These are phyloP conservation scores for Ptychobarbus kaznakovi DNA, from an alignment of 2,797 vertebrate species.

Conservation along the genomic window DNA sequence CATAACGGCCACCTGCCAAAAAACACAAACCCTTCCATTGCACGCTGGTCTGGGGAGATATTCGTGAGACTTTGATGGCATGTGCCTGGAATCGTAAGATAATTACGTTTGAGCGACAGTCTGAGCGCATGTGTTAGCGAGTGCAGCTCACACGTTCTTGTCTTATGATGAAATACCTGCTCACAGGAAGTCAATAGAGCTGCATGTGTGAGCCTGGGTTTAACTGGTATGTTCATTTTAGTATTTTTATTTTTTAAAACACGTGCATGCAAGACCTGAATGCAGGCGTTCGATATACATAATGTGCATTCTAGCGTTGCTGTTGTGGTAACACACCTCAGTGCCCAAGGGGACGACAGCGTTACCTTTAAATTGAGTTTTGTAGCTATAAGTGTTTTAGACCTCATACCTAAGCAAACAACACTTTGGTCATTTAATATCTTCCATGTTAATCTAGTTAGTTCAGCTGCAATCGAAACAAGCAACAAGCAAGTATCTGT, in stretches of 20 bases:
- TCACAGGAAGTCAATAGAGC: conserved; percentile 1
- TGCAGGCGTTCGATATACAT: neutral
- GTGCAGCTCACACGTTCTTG: conserved; percentile 5
- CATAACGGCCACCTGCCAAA: conserved; percentile 67
- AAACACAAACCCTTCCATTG: conserved; percentile 58
- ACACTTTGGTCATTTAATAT: neutral
- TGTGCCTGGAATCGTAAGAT: conserved; percentile 72
- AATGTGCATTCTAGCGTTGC: neutral
- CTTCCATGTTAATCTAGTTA: neutral
- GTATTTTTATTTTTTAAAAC: neutral
- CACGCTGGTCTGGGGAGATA: conserved; percentile 69
- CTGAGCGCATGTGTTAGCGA: conserved; percentile 27
- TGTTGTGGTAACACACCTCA: neutral
- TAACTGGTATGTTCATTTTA: neutral
- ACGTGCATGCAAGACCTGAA: too few relatives aligned
- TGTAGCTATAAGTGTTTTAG: neutral
- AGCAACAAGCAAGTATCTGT: neutral
- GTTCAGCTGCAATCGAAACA: neutral
- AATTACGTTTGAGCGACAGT: conserved; percentile 63
- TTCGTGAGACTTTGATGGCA: conserved; percentile 67
- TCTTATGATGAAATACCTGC: conserved; percentile 33
- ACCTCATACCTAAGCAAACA: neutral
- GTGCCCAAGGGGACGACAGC: neutral
- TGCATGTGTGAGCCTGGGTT: conserved; percentile 8
- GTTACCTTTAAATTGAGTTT: neutral